phyloP scores from a whole-genome alignment of 2,888 invertebrate species.

The Patella pellucida region DNA sequence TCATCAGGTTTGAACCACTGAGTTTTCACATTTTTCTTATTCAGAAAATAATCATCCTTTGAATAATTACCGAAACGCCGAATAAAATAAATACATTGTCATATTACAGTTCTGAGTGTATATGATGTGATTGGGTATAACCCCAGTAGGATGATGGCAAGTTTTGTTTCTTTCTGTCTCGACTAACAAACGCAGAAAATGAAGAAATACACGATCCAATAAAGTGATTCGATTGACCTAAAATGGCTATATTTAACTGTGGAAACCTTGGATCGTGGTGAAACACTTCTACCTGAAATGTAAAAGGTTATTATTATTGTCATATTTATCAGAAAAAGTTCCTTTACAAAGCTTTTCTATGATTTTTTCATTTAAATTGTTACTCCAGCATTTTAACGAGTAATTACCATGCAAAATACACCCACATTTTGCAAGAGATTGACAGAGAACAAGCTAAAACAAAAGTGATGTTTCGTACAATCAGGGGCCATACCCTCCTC shows the following conservation, averaged over 20 bases:
- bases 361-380: not conserved
- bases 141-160: conserved; percentile 63
- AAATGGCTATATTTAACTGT: conserved; percentile 64
- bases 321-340: not conserved
- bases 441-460: not conserved
- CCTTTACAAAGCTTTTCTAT: not conserved
- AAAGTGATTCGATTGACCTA: conserved; percentile 64
- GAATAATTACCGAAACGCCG: too few species aligned
- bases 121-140: not conserved
- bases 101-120: not conserved
- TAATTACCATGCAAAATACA: not conserved
- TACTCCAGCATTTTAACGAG: not conserved
- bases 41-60: too few species aligned
- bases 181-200: conserved; percentile 66
- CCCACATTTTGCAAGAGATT: too few species aligned
- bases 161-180: conserved; percentile 52
- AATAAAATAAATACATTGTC: too few species aligned
- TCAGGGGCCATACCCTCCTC: too few species aligned
- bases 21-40: too few species aligned
- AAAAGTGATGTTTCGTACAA: not conserved
- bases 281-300: conserved; percentile 57
- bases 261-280: conserved; percentile 68
- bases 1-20: too few species aligned
- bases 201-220: conserved; percentile 71
- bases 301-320: conserved; percentile 11